Base-by-base conservation (phyloP, 2,113 vertebrate species). In the Rutilus rutilus region DNA sequence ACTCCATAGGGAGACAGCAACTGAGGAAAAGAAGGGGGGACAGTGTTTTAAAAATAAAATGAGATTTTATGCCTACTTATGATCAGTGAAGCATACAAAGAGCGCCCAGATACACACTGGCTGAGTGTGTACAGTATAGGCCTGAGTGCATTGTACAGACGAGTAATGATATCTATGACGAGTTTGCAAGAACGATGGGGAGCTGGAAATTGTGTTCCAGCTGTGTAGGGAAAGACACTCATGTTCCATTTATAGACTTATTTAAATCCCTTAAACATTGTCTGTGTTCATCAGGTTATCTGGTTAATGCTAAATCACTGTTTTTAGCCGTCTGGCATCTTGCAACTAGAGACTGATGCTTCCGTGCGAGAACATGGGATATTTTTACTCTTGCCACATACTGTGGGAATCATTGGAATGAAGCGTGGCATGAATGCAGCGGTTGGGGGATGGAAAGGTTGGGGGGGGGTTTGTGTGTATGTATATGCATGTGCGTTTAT, bases 31-130 rank as follows among this genome's bases (percentile, higher is more conserved):
- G 62, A 91, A 87, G 21, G 62, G 90, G n/a, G 60, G 91, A 62
- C 90, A 92, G 83, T 90, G 89, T 92, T 93, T 92, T 89, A 91
- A 93, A 93, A 94, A 92, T 93, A 94, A 95, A 94, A 94, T 86
- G 89, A 91, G 92, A 93, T 94, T 90, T 94, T 94, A 90, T 94
- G 91, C 89, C 89, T 93, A 90, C 89, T 95, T 90, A 90, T 90
- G 91, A 91, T 93, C 93, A 90, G 89, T 74, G 19, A 93, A 93
- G 92, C 92, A 92, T 93, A 88, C 60, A 4, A 86, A 90, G 80
- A 90, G 87, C 25, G 69, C 87, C 91, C 21, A 79, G 85, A 90
- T 91, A 83, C 74, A 59, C 59, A 87, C 87, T 59, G 85, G 85
- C 71, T 90, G 88, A 42, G 39, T 42, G 39, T 42, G 39, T 42